Conservation (phyloP, 2,797 vertebrate genomes). For the Tapirus indicus region DNA sequence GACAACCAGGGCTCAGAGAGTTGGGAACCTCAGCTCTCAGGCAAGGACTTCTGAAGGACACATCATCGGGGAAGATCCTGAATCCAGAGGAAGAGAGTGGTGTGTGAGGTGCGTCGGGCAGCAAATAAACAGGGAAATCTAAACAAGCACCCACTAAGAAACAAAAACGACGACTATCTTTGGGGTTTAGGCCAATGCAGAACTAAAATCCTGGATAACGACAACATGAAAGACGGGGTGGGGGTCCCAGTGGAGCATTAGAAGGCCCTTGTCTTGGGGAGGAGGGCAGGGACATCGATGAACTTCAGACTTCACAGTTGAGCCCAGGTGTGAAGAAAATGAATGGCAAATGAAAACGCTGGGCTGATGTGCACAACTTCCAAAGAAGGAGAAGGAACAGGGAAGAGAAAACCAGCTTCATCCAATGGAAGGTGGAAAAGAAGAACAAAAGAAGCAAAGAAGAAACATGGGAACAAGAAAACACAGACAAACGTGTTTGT, state of each 20-base stretch:
- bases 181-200: not conserved
- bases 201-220: not conserved
- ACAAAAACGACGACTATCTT: too few relatives aligned
- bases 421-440: not conserved
- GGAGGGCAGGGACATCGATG: not conserved
- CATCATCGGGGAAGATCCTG: not conserved
- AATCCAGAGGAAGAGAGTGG: not conserved
- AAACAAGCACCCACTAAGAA: not conserved
- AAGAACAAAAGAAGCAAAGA: not conserved
- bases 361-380: accelerated
- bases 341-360: not conserved
- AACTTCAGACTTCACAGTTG: not conserved
- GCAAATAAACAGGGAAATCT: not conserved
- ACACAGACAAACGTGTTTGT: not conserved
- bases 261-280: not conserved
- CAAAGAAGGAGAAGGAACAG: not conserved
- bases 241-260: not conserved
- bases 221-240: not conserved
- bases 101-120: accelerated
- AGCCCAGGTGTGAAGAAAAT: not conserved
- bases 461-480: not conserved
- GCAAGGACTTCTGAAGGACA: not conserved
- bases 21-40: not conserved
- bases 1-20: not conserved
- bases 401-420: not conserved